Conservation (phyloP, 2,113 vertebrate species). For the Galeopterus variegatus region DNA sequence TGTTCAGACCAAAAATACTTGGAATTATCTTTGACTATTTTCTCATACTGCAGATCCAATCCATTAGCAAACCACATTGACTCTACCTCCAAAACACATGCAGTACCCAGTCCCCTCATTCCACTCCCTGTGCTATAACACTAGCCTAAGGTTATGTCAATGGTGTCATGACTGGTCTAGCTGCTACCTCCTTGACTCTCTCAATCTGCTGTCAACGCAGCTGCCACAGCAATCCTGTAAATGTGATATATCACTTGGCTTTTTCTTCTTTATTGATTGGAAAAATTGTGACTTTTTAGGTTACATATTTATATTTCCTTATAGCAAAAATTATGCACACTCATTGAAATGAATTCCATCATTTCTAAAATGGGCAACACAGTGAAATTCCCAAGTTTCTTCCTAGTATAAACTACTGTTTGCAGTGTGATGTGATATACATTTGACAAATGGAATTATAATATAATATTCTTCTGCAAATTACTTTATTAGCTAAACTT, state of each 20-base stretch:
- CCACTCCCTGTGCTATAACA: neutral
- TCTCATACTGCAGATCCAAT: neutral
- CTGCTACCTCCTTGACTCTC: neutral
- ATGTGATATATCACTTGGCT: neutral
- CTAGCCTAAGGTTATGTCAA: neutral
- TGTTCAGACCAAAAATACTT: neutral
- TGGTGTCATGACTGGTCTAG: neutral
- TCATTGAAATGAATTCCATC: neutral
- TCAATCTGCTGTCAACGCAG: neutral
- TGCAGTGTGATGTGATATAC: neutral
- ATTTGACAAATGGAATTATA: neutral
- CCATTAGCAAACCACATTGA: neutral
- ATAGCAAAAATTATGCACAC: neutral
- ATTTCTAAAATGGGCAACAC: neutral
- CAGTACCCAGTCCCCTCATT: neutral
- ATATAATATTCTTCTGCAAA: neutral
- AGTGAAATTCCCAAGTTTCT: neutral
- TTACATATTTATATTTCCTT: neutral
- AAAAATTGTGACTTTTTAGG: neutral
- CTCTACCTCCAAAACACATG: neutral
- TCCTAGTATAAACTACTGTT: neutral
- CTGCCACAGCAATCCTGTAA: neutral
- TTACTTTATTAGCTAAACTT: neutral
- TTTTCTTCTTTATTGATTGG: neutral
- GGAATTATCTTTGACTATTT: neutral